Conservation (phyloP, 2,797 vertebrate species). For the Ambastaia sidthimunki region DNA sequence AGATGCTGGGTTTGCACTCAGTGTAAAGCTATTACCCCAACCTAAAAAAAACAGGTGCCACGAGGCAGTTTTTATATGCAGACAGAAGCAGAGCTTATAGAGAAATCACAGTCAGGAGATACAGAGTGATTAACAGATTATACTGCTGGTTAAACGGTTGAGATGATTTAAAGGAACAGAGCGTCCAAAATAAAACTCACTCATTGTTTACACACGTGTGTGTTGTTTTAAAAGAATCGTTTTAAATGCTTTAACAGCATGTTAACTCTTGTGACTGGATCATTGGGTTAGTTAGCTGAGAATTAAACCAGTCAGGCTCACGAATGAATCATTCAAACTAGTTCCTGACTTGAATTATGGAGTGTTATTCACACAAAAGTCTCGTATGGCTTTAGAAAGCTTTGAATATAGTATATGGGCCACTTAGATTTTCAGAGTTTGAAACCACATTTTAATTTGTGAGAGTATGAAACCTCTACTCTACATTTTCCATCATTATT, state of each 20-base stretch:
- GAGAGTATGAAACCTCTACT: too few relatives aligned
- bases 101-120: slow-evolving; percentile 16
- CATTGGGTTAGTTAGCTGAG: neutral
- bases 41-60: slow-evolving; percentile 46
- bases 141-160: neutral
- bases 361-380: too few relatives aligned
- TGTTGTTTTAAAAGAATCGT: neutral
- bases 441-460: too few relatives aligned
- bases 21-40: slow-evolving; percentile 38
- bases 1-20: slow-evolving; percentile 37
- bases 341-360: neutral
- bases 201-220: neutral
- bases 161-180: neutral
- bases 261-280: neutral
- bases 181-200: neutral
- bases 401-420: too few relatives aligned
- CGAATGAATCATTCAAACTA: neutral
- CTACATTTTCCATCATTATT: too few relatives aligned
- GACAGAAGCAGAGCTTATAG: slow-evolving; percentile 42
- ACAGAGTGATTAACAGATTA: neutral
- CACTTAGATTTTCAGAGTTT: too few relatives aligned
- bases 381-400: too few relatives aligned
- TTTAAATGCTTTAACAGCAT: neutral
- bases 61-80: slow-evolving; percentile 46
- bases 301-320: neutral